Evolutionary conservation across 2,113 vertebrate species (phyloP).

Genomic region (Podarcis cretensis): DNA sequence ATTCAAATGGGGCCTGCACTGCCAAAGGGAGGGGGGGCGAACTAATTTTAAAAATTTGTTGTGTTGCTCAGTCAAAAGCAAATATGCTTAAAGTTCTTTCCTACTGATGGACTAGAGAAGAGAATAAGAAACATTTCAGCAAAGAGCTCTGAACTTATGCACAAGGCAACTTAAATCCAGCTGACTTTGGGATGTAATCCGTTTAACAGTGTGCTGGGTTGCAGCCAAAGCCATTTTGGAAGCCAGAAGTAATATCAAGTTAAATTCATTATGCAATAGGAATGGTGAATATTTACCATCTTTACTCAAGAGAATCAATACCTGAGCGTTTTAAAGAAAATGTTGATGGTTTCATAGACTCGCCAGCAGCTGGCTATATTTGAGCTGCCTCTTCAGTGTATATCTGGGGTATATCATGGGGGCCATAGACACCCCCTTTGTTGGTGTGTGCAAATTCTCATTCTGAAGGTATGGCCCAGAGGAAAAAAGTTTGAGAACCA

Average conservation of each 20-base stretch:
- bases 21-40: background rate
- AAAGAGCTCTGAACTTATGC: too few species aligned
- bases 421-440: too few species aligned
- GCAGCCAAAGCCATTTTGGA: background rate
- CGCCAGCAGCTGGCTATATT: background rate
- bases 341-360: background rate
- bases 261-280: background rate
- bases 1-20: background rate
- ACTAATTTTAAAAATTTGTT: background rate
- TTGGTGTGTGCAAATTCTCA: background rate
- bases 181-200: background rate
- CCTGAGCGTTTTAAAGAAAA: constrained; percentile 4
- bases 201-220: background rate
- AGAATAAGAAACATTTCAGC: background rate
- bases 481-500: too few species aligned
- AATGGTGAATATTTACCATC: background rate
- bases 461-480: too few species aligned
- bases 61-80: background rate
- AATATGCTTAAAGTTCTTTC: background rate
- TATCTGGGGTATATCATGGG: too few species aligned
- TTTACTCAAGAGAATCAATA: background rate
- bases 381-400: background rate
- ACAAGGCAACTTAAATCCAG: background rate
- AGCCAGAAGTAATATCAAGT: constrained; percentile 7
- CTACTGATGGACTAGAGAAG: background rate